Conservation (phyloP, 2,888 invertebrate species). For the Synanthedon tipuliformis region DNA sequence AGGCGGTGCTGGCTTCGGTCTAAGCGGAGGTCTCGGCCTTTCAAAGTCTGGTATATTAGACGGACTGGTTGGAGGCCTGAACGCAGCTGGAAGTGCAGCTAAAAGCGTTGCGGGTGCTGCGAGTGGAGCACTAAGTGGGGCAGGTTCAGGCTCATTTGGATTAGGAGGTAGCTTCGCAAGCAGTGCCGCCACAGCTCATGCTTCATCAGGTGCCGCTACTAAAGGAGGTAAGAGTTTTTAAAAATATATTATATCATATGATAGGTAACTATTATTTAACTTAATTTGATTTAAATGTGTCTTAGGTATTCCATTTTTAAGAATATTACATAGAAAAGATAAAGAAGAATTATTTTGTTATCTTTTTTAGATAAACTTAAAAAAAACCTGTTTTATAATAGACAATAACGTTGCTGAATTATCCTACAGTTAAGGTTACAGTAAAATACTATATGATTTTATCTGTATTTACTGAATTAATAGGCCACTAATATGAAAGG, state of each 20-base stretch:
- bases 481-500: no score
- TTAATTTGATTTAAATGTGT: neutral
- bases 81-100: conserved; percentile 22
- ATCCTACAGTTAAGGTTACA: no score
- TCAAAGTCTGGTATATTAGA: conserved; percentile 7
- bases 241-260: conserved; percentile 5
- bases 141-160: conserved; percentile 14
- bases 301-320: neutral
- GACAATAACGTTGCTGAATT: no score
- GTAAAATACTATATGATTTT: no score
- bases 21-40: conserved; percentile 4
- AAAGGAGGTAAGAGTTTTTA: conserved; percentile 39
- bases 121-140: conserved; percentile 9
- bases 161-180: conserved; percentile 36
- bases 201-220: conserved; percentile 36
- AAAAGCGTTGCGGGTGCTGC: conserved; percentile 32
- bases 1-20: conserved; percentile 9
- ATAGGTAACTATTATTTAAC: neutral
- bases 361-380: no score
- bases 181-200: conserved; percentile 46
- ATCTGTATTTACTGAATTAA: no score
- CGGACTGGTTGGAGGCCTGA: conserved; percentile 12
- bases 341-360: no score
- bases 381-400: no score
- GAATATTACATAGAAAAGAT: no score